A percentile compares a stretch with the other conserved stretches of the same genome.
phyloP scores from a whole-genome alignment of 2,113 vertebrate species.

The Eudyptes chrysolophus region DNA sequence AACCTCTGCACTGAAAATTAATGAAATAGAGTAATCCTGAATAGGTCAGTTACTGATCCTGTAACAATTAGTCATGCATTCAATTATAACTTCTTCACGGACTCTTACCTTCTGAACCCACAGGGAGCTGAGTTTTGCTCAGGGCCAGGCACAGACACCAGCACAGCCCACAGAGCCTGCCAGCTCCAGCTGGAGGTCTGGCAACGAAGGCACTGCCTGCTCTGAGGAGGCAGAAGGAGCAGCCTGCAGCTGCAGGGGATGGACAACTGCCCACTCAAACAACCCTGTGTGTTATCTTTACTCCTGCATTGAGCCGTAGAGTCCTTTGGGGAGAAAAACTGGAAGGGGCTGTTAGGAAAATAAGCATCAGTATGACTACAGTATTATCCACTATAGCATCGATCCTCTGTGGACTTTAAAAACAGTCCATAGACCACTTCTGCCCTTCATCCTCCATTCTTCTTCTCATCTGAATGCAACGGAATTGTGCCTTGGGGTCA shows the following conservation, averaged over 20 bases:
- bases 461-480: background rate
- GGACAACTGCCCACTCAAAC: background rate
- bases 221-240: background rate
- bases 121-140: background rate
- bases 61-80: background rate
- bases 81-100: background rate
- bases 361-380: background rate
- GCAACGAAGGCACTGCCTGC: background rate
- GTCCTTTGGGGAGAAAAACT: background rate
- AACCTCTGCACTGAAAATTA: background rate
- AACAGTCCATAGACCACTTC: background rate
- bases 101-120: background rate
- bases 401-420: background rate
- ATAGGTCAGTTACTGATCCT: background rate
- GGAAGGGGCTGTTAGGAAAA: background rate
- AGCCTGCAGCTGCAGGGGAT: background rate
- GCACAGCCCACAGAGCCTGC: background rate
- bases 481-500: background rate
- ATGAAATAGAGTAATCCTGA: background rate
- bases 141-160: background rate
- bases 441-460: background rate
- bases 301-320: background rate
- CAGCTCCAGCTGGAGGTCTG: background rate
- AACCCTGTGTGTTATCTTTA: background rate
- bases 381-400: background rate